Conservation (phyloP, 2,888 invertebrate species). For the Scelioninae gen. 2 region DNA sequence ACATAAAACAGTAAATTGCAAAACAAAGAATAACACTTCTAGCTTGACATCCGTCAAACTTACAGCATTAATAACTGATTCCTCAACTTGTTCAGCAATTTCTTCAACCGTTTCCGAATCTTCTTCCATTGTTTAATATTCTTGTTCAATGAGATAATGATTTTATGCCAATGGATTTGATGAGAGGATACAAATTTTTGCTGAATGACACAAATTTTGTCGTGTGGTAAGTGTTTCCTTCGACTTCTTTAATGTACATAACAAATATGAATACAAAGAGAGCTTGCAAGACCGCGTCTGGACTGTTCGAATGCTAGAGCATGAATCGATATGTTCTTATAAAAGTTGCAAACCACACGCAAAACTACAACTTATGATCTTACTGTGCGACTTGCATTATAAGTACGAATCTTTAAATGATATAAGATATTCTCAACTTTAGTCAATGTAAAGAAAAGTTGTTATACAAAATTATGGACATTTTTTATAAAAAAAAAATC, state of each 20-base stretch:
- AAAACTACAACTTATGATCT: conserved; percentile 61
- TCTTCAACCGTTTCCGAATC: conserved; percentile 43
- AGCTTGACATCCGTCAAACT: conserved; percentile 32
- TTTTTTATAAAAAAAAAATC: conserved; percentile 46
- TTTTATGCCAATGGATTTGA: conserved; percentile 2
- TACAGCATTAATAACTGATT: conserved; percentile 33
- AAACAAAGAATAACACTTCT: neutral
- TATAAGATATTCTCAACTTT: conserved; percentile 40
- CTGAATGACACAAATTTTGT: conserved; percentile 20
- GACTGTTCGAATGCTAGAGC: conserved; percentile 58
- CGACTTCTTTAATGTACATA: conserved; percentile 32
- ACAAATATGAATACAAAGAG: conserved; percentile 52
- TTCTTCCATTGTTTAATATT: conserved; percentile 47
- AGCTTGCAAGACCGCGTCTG: conserved; percentile 52
- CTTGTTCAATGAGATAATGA: conserved; percentile 17
- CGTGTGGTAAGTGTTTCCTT: conserved; percentile 8
- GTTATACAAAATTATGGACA: conserved; percentile 25
- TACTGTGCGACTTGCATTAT: conserved; percentile 57
- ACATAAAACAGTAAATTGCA: neutral
- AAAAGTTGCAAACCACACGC: conserved; percentile 61
- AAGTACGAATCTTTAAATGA: conserved; percentile 56
- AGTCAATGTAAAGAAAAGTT: conserved; percentile 12
- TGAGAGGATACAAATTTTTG: neutral
- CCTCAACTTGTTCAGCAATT: conserved; percentile 29
- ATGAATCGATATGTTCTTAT: conserved; percentile 61